Conservation (phyloP, 2,888 invertebrate genomes). For the Athalia cordata region DNA sequence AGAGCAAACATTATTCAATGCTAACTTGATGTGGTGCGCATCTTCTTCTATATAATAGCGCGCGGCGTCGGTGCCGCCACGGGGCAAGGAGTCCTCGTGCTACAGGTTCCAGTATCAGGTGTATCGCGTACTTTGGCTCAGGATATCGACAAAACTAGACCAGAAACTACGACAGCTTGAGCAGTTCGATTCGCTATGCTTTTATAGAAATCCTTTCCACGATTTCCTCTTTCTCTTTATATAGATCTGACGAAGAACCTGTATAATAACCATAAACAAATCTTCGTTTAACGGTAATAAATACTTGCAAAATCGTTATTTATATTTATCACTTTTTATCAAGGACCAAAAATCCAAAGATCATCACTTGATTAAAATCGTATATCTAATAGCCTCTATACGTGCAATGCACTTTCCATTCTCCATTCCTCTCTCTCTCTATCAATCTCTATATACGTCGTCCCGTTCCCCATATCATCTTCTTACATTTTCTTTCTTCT, state of each 20-base stretch:
- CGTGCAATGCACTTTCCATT: too few relatives aligned
- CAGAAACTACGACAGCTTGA: not conserved
- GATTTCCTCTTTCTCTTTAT: not conserved
- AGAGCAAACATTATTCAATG: constrained; percentile 46
- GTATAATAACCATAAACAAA: constrained; percentile 3
- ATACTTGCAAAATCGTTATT: not conserved
- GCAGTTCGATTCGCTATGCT: not conserved
- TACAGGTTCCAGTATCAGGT: constrained; percentile 53
- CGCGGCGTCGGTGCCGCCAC: constrained; percentile 47
- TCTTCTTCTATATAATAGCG: constrained; percentile 25
- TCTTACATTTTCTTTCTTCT: not conserved
- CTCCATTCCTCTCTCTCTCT: too few relatives aligned
- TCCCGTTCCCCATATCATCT: not conserved
- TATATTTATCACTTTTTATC: not conserved
- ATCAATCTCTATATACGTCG: too few relatives aligned
- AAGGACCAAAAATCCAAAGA: not conserved
- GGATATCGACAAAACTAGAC: constrained; percentile 6
- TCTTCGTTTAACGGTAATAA: not conserved
- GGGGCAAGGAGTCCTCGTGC: constrained; percentile 25
- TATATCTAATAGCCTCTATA: not conserved
- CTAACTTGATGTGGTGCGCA: constrained; percentile 35
- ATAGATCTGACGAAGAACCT: not conserved
- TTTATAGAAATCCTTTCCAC: constrained; percentile 12
- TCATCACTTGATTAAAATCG: not conserved
- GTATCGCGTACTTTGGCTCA: constrained; percentile 31